These are phyloP conservation scores for Panulirus ornatus DNA, from an alignment of 1,140 invertebrate genomes.

Conservation along the genomic window DNA sequence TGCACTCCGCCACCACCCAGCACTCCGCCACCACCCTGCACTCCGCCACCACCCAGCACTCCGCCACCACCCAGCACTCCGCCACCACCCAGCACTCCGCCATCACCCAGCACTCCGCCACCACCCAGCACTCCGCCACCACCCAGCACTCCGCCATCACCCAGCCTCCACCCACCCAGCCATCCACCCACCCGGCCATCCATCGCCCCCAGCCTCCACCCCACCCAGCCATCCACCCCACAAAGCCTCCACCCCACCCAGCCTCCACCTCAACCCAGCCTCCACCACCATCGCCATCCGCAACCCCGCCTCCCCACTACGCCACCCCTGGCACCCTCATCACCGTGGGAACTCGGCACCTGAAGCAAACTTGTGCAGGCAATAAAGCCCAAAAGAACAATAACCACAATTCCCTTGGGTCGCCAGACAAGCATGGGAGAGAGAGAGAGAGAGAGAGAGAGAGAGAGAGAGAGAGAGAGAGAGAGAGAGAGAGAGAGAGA, in stretches of 20 bases:
- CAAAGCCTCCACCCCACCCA: neutral
- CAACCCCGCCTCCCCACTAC: neutral
- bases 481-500: conserved; percentile 7
- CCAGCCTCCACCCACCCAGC: too few species aligned
- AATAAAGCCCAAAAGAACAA: conserved; percentile 23
- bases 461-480: conserved; percentile 8
- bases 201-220: neutral
- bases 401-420: conserved; percentile 10
- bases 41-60: too few species aligned
- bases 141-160: too few species aligned
- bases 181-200: too few species aligned
- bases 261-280: neutral
- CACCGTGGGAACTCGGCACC: conserved; percentile 10
- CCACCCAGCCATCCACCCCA: neutral
- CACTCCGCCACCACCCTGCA: too few species aligned
- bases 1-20: too few species aligned
- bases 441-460: neutral
- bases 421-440: conserved; percentile 21
- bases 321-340: too few species aligned
- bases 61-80: too few species aligned
- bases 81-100: too few species aligned
- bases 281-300: neutral
- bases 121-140: too few species aligned
- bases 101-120: too few species aligned
- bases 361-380: conserved; percentile 25